phyloP scores from a whole-genome alignment of 2,113 vertebrate genomes.

The Cyprinus carpio region DNA sequence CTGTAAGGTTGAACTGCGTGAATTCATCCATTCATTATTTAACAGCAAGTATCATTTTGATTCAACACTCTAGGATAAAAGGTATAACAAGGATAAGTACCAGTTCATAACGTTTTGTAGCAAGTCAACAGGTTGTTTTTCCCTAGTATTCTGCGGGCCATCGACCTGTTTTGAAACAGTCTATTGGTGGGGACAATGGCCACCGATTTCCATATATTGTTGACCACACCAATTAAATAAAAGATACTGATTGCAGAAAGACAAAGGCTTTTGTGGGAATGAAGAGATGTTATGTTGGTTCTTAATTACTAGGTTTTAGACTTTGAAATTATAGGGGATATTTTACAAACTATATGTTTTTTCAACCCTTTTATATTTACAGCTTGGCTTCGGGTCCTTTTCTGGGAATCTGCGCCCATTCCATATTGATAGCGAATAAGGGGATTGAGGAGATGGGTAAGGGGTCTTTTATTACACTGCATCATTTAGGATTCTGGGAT shows the following conservation, averaged over 20 bases:
- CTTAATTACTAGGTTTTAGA: neutral
- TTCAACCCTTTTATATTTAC: slow-evolving; percentile 70
- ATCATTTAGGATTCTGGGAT: slow-evolving; percentile 47
- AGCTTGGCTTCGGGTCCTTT: slow-evolving; percentile 98
- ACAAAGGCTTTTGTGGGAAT: neutral
- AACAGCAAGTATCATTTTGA: neutral
- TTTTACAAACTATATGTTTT: no score
- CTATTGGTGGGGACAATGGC: neutral
- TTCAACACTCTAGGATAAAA: neutral
- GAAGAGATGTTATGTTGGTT: neutral
- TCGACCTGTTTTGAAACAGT: slow-evolving; percentile 30
- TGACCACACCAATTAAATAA: neutral
- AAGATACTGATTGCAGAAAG: neutral
- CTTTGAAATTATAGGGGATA: neutral
- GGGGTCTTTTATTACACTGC: slow-evolving; percentile 67
- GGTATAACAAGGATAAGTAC: neutral
- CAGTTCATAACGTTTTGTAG: neutral
- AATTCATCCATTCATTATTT: slow-evolving; percentile 9
- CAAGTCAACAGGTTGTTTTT: slow-evolving; percentile 38
- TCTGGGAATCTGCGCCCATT: slow-evolving; percentile 96
- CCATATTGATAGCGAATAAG: slow-evolving; percentile 98
- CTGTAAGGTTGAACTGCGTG: neutral
- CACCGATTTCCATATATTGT: neutral
- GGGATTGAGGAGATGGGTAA: slow-evolving; percentile 99
- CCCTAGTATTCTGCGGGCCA: neutral